Conservation (phyloP, 2,113 vertebrate genomes). For the Anoura caudifer region DNA sequence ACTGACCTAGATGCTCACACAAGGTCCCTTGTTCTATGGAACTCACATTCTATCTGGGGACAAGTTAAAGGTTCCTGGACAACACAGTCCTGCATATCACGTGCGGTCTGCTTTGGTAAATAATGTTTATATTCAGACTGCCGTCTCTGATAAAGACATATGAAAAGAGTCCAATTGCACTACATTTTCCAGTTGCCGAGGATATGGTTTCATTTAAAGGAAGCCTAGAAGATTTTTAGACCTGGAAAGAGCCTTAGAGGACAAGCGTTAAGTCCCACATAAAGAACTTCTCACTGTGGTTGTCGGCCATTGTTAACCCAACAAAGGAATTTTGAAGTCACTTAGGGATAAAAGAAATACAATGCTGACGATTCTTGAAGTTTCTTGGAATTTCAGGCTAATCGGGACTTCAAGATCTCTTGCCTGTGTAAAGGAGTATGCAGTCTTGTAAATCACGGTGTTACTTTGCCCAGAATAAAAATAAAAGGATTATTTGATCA, state of each 20-base stretch:
- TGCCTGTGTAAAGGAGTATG: background rate
- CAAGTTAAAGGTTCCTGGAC: background rate
- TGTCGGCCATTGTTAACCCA: background rate
- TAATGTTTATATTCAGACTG: background rate
- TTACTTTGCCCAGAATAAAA: background rate
- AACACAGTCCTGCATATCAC: background rate
- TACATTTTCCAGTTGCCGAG: background rate
- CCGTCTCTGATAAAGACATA: background rate
- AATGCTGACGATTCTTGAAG: background rate
- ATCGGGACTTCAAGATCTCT: background rate
- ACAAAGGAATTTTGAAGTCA: constrained; percentile 40
- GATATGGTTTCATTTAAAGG: background rate
- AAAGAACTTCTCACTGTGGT: background rate
- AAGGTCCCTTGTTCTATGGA: background rate
- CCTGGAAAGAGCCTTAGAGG: background rate
- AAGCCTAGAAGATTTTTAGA: background rate
- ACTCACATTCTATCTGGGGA: background rate
- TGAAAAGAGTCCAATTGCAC: background rate
- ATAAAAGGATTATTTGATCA: background rate
- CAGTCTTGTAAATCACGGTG: background rate
- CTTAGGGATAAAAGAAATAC: constrained; percentile 36
- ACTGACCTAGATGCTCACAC: background rate
- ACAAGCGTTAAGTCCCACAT: background rate
- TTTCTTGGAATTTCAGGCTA: background rate
- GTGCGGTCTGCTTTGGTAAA: background rate